Evolutionary conservation across 2,113 vertebrate genomes (phyloP), one percentile per base, ranked within the genome.

Genomic region (Clinocottus analis): DNA sequence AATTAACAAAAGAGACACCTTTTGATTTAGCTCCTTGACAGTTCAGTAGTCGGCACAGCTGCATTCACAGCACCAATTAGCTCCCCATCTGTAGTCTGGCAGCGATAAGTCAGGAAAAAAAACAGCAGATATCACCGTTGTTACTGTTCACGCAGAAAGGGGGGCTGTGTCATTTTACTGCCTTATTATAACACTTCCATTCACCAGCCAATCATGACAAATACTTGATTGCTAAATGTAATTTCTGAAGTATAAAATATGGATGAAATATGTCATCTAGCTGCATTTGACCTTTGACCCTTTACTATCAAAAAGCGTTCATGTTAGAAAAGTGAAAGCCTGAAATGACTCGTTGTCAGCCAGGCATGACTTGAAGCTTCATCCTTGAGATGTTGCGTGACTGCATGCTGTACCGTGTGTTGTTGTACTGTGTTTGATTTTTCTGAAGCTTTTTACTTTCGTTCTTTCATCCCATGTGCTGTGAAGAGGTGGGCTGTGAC

Each of bases 1-100:
- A 95, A 94, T 94, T 93, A 94, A 93, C 90, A 93, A 93, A 93
- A 74, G 90, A 89, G 85, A 89, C 89, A 90, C 85, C 86, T 88
- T 90, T 67, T 86, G 84, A 84, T 93, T 91, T 90, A 87, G 77
- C 92, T 91, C 89, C 87, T 93, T 89, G 80, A 91, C 85, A 83
- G 79, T 84, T 92, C 77, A 75, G 65, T 74, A 80, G 86, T 89
- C 86, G 55, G 84, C 86, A 82, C 91, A 93, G 90, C 88, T 93
- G 92, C 83, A 88, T 91, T 90, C 83, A 85, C 84, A 79, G 86
- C 85, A 85, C 86, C 86, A 91, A 91, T 93, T 92, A 93, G 80
- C 90, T 90, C 82, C 73, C 91, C 92, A 93, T 93, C 94, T 95
- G 93, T 89, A 90, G 82, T 49, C 79, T 85, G 80, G 45, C 77